These are phyloP conservation scores for Xerus rutilus DNA, from an alignment of 2,797 vertebrate genomes.

Conservation along the genomic window DNA sequence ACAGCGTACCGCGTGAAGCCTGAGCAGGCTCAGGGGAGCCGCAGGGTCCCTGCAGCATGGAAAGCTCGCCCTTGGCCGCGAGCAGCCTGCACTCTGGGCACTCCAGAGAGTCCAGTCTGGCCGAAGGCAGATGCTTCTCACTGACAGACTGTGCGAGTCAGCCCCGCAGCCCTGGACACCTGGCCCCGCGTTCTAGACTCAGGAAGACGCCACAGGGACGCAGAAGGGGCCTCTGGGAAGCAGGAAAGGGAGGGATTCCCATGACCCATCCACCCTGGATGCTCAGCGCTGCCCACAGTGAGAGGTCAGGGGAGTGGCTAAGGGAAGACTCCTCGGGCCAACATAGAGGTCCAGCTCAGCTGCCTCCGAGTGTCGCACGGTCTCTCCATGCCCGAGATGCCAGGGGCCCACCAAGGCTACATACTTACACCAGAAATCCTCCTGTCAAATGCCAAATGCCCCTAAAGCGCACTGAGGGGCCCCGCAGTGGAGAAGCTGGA, in stretches of 20 bases:
- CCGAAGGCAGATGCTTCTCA: not conserved
- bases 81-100: not conserved
- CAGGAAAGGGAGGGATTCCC: not conserved
- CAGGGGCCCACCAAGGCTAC: fast-evolving
- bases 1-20: not conserved
- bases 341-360: fast-evolving
- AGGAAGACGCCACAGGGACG: not conserved
- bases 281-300: fast-evolving
- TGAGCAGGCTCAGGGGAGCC: not conserved
- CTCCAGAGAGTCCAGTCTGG: not conserved
- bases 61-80: not conserved
- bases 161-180: not conserved
- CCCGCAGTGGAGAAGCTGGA: not conserved
- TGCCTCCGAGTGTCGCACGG: not conserved
- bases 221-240: not conserved
- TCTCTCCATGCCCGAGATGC: not conserved
- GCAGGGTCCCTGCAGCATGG: not conserved
- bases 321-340: not conserved
- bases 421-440: not conserved
- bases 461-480: not conserved
- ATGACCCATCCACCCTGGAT: not conserved
- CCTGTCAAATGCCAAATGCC: not conserved
- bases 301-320: not conserved
- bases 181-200: not conserved
- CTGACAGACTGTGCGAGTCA: not conserved